Percentiles rank a stretch among this genome's conserved stretches.
These are phyloP conservation scores for Hippocampus comes DNA, from an alignment of 2,113 vertebrate genomes.

Conservation along the genomic window DNA sequence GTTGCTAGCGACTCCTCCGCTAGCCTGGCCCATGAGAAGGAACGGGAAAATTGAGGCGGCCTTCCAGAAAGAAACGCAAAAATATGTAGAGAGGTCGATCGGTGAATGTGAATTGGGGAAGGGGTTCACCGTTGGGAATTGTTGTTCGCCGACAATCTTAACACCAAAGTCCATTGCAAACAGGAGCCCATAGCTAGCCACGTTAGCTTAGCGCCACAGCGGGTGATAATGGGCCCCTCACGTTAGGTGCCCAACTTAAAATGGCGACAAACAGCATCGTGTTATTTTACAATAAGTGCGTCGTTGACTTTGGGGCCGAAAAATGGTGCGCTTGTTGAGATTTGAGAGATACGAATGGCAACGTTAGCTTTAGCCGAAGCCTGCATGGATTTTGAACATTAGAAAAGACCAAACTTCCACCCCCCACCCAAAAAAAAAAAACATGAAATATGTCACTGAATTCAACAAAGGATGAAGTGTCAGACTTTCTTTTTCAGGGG, in stretches of 20 bases:
- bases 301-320: not conserved
- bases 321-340: not conserved
- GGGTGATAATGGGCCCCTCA: not conserved
- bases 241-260: not conserved
- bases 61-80: not conserved
- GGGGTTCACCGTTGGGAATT: not conserved
- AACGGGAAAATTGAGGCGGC: not conserved
- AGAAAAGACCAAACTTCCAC: not conserved
- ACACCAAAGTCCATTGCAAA: not conserved
- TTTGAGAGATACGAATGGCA: not conserved
- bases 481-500: not conserved
- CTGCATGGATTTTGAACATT: not conserved
- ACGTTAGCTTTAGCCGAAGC: not conserved
- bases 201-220: not conserved
- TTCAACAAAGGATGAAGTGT: not conserved
- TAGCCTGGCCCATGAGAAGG: not conserved
- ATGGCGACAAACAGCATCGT: not conserved
- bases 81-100: not conserved
- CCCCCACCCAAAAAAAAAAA: no score
- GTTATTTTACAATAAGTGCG: not conserved
- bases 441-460: not conserved
- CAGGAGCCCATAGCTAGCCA: not conserved
- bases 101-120: not conserved
- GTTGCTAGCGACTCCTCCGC: not conserved
- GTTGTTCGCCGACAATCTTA: not conserved